Evolutionary conservation across 2,113 vertebrate genomes (phyloP), one percentile per base, ranked within the genome.

Genomic region (Octodon degus): DNA sequence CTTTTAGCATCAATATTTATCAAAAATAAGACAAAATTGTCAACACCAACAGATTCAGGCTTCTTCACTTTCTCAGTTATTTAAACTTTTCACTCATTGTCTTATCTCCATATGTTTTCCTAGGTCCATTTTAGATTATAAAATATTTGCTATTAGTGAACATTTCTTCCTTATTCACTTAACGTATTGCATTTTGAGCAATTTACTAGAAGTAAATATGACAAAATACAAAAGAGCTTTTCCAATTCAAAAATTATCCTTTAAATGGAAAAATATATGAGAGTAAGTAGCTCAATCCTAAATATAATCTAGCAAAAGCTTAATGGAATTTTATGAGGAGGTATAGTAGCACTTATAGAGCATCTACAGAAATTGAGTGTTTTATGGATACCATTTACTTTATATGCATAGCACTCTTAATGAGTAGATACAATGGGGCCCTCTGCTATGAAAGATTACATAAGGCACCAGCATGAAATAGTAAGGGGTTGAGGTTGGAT

Each of bases 381-480:
- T 81, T 92, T 88, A 92, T 20, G 77, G 40, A 65, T 81, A 72
- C 1, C 27, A 62, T 72, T 96, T 91, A 91, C 58, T 94, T 79
- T 11, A 74, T 55, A 32, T 86, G 6, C 30, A 87, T 19, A 62
- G 30, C 14, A 68, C n/a, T 79, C 40, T 74, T 90, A 8, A 89
- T 19, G 19, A 85, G 17, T 62, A 89, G 1, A 55, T 79, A 70
- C 43, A 93, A 87, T 93, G 60, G 87, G 91, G 76, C 74, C 25
- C 20, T 89, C n/a, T 60, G 5, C 9, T 67, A 2, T 79, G 17
- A 58, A 89, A 93, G 25, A 11, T 79, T 90, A 72, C 10, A 34
- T 47, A 63, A 90, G 77, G 84, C 88, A 24, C 50, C 7, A 8
- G 8, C 50, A 24, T 62, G 43, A 93, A 67, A 74, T 50, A 65